Conservation (phyloP, 2,888 invertebrate genomes). For the Cephus pulcher region DNA sequence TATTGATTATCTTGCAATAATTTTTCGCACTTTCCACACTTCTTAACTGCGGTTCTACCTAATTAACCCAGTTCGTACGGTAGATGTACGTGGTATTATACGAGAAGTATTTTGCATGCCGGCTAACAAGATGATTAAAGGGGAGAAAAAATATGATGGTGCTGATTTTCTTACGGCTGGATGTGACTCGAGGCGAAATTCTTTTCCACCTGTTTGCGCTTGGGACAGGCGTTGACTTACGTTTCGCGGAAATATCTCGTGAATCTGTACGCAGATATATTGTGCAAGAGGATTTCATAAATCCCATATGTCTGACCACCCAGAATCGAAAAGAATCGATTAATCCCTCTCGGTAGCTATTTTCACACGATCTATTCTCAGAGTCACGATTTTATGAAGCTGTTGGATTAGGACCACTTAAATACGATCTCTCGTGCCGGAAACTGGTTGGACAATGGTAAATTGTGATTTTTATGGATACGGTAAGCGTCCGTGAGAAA, state of each 20-base stretch:
- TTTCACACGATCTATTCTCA: not conserved
- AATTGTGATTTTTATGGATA: not conserved
- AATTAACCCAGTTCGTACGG: not conserved
- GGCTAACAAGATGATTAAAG: constrained; percentile 29
- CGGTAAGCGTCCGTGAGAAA: not conserved
- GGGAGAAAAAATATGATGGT: not conserved
- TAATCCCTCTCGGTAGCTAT: not conserved
- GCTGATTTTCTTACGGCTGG: not conserved
- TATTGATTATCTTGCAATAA: too few relatives aligned
- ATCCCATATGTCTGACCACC: not conserved
- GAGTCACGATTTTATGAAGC: not conserved
- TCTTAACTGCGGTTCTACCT: not conserved
- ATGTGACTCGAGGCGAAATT: not conserved
- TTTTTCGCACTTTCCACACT: not conserved
- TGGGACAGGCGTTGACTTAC: not conserved
- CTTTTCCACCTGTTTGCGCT: not conserved
- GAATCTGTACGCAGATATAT: not conserved
- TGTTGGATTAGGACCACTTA: not conserved
- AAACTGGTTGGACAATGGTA: not conserved
- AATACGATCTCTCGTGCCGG: not conserved
- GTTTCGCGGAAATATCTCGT: not conserved
- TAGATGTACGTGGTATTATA: not conserved
- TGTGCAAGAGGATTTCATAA: not conserved
- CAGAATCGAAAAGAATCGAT: not conserved
- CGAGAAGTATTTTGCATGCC: constrained; percentile 11